Evolutionary conservation across 2,113 vertebrate species (phyloP).

Genomic region (Hepsetus odoe): DNA sequence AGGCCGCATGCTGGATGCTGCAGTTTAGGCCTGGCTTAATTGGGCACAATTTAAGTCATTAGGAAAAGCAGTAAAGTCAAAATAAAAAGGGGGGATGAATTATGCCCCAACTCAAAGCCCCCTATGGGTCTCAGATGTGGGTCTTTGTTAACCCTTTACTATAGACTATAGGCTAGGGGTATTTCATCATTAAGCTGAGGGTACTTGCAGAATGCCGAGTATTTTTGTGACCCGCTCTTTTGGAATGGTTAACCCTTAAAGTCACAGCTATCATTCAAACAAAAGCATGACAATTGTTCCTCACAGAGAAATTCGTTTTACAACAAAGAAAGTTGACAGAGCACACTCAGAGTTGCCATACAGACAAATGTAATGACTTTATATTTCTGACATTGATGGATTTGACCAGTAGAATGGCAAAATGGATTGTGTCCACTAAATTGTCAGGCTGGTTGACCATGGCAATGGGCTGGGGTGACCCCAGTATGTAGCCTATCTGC

Average conservation of each 20-base stretch:
- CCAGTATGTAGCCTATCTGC: constrained; percentile 24
- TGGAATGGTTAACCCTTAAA: background rate
- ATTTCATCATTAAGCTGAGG: background rate
- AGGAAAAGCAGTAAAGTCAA: constrained; percentile 69
- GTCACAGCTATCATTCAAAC: no score
- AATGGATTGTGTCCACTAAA: constrained; percentile 28
- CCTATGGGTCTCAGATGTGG: constrained; percentile 61
- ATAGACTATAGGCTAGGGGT: no score
- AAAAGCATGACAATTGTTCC: no score
- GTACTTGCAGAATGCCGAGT: background rate
- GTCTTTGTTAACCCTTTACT: constrained; percentile 61
- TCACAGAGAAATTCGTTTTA: no score
- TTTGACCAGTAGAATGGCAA: constrained; percentile 31
- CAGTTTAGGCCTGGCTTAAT: constrained; percentile 67
- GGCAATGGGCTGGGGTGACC: constrained; percentile 51
- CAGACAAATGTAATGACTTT: no score
- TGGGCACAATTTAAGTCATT: constrained; percentile 75
- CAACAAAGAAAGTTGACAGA: no score
- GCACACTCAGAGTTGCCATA: no score
- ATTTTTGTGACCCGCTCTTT: background rate
- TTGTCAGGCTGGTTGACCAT: constrained; percentile 43
- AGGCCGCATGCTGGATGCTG: constrained; percentile 59
- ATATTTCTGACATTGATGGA: no score
- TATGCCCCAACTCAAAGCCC: constrained; percentile 44
- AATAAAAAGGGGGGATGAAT: constrained; percentile 58